These are phyloP conservation scores for Crocodylus rhombifer DNA, from an alignment of 2,797 vertebrate genomes.

Conservation along the genomic window DNA sequence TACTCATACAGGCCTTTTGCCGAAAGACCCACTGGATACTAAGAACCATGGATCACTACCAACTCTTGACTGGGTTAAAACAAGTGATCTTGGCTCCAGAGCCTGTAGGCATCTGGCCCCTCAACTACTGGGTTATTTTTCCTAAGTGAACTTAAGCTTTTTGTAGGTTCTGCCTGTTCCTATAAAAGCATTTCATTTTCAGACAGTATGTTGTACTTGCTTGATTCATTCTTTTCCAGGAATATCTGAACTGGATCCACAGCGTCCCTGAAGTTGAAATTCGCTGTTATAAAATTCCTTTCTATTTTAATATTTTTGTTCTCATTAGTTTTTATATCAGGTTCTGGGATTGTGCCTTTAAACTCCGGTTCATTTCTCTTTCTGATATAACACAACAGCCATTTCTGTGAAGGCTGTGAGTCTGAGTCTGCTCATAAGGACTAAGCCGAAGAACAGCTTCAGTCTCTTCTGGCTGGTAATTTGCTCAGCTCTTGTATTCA, in stretches of 20 bases:
- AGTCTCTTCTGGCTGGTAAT: slow-evolving; percentile 50
- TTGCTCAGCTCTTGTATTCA: slow-evolving; percentile 54
- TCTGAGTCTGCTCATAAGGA: slow-evolving; percentile 57
- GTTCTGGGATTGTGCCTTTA: slow-evolving; percentile 52
- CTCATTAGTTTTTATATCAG: slow-evolving; percentile 57
- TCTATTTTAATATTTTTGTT: slow-evolving; percentile 6
- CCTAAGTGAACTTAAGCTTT: not conserved
- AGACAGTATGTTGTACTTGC: not conserved
- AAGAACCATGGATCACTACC: slow-evolving; percentile 34
- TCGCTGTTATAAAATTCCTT: slow-evolving; percentile 2
- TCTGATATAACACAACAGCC: slow-evolving; percentile 65
- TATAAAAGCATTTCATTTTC: slow-evolving; percentile 36
- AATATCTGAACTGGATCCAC: not conserved
- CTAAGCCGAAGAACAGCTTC: slow-evolving; percentile 51
- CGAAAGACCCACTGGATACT: slow-evolving; percentile 25
- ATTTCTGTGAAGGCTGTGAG: slow-evolving; percentile 59
- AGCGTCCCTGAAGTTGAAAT: not conserved
- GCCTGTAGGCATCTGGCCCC: slow-evolving; percentile 14
- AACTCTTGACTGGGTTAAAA: slow-evolving; percentile 29
- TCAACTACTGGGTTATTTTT: slow-evolving; percentile 2
- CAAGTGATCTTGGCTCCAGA: not conserved
- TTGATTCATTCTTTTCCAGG: slow-evolving; percentile 27
- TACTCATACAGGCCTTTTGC: not conserved
- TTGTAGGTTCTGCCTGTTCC: not conserved
- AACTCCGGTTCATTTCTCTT: slow-evolving; percentile 52